Conservation (phyloP, 2,888 invertebrate species). For the Pristionchus arcanus region DNA sequence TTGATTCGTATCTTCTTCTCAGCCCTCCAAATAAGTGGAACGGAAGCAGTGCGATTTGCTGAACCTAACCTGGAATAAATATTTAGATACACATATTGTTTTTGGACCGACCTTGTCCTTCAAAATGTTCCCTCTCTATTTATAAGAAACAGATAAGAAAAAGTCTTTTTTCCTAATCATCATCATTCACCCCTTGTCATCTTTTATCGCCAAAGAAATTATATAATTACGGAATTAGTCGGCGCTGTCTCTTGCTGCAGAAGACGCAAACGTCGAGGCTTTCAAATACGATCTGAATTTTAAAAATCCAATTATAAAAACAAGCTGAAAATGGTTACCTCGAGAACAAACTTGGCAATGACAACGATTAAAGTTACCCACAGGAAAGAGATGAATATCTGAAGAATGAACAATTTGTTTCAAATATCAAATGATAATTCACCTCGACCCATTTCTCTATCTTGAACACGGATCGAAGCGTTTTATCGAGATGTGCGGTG, state of each 20-base stretch:
- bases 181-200: too few relatives aligned
- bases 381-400: neutral
- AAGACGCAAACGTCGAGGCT: neutral
- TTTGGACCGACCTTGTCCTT: too few relatives aligned
- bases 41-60: neutral
- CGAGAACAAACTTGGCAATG: conserved; percentile 2
- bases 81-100: neutral
- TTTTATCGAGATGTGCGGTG: neutral
- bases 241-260: neutral
- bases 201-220: too few relatives aligned
- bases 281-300: neutral
- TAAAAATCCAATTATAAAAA: neutral
- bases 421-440: neutral
- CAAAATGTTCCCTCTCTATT: too few relatives aligned
- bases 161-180: too few relatives aligned
- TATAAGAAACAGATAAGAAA: too few relatives aligned
- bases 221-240: neutral
- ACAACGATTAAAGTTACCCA: neutral
- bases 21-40: neutral
- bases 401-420: neutral
- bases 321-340: neutral
- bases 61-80: neutral
- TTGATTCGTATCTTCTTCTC: neutral
- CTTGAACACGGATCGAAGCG: neutral
- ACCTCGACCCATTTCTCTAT: neutral